Percentiles rank a stretch among this genome's conserved stretches.
These are phyloP conservation scores for Catocala sponsa DNA, from an alignment of 2,888 invertebrate genomes.

Conservation along the genomic window DNA sequence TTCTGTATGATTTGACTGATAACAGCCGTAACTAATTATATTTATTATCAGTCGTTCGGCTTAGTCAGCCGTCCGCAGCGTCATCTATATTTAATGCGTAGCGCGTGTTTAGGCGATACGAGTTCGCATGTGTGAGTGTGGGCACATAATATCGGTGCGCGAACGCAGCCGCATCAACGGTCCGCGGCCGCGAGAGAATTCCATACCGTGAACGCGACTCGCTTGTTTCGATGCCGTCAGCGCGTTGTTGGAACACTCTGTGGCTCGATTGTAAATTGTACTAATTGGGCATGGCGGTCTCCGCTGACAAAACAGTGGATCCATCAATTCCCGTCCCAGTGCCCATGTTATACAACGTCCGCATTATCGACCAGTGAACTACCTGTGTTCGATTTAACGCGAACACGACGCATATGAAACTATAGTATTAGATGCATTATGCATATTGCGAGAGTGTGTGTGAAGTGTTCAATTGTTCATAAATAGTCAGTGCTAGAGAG, in stretches of 20 bases:
- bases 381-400: constrained; percentile 67
- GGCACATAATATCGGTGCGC: constrained; percentile 74
- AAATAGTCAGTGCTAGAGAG: constrained; percentile 82
- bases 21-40: constrained; percentile 50
- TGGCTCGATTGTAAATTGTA: constrained; percentile 82
- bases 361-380: constrained; percentile 72
- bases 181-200: constrained; percentile 76
- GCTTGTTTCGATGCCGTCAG: constrained; percentile 83
- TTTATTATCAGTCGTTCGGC: constrained; percentile 59
- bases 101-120: constrained; percentile 45
- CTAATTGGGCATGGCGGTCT: constrained; percentile 85
- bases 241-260: constrained; percentile 80
- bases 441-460: constrained; percentile 79
- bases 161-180: constrained; percentile 79
- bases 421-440: constrained; percentile 77
- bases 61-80: constrained; percentile 56
- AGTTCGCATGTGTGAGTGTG: constrained; percentile 65
- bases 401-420: constrained; percentile 69
- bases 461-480: constrained; percentile 83
- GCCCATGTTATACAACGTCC: constrained; percentile 71
- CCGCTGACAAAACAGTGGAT: constrained; percentile 77
- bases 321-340: constrained; percentile 75
- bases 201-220: constrained; percentile 82
- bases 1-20: constrained; percentile 58
- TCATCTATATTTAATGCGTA: constrained; percentile 66